Conservation (phyloP, 2,888 invertebrate species). For the Drosophila ezoana region DNA sequence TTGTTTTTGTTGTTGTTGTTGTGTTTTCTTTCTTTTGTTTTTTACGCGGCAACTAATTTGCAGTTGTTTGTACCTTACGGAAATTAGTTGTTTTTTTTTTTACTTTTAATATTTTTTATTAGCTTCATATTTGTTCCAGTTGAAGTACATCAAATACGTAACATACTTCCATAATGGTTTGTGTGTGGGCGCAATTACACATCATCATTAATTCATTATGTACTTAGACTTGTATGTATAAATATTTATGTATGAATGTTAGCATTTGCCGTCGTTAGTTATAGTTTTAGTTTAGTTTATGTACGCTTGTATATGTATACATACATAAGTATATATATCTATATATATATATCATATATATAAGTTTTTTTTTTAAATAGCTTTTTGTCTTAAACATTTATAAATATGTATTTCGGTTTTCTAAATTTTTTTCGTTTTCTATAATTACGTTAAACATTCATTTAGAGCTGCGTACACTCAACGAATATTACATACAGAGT, state of each 20-base stretch:
- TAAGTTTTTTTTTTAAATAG: slow-evolving; percentile 32
- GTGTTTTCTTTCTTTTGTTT: background rate
- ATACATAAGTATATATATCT: slow-evolving; percentile 20
- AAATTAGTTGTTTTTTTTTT: slow-evolving; percentile 23
- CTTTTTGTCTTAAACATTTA: slow-evolving; percentile 64
- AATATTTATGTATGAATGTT: slow-evolving; percentile 18
- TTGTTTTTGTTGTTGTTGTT: background rate
- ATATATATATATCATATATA: slow-evolving; percentile 10
- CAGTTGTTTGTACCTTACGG: slow-evolving; percentile 42
- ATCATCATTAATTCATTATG: slow-evolving; percentile 15
- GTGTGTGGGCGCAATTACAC: slow-evolving; percentile 2
- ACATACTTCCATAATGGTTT: slow-evolving; percentile 11
- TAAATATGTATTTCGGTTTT: slow-evolving; percentile 59
- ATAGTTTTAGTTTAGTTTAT: slow-evolving; percentile 23
- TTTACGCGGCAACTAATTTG: slow-evolving; percentile 21
- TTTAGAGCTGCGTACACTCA: slow-evolving; percentile 51
- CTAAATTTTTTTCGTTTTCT: slow-evolving; percentile 21
- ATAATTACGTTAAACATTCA: slow-evolving; percentile 53
- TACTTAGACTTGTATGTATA: slow-evolving; percentile 6
- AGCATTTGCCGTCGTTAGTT: slow-evolving; percentile 20
- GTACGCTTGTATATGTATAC: slow-evolving; percentile 10
- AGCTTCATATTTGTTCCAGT: slow-evolving; percentile 21
- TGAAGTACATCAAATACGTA: slow-evolving; percentile 42
- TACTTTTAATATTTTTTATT: slow-evolving; percentile 26
- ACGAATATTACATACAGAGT: slow-evolving; percentile 57